These are phyloP conservation scores for Apis laboriosa DNA, from an alignment of 1,140 invertebrate species.

Conservation along the genomic window DNA sequence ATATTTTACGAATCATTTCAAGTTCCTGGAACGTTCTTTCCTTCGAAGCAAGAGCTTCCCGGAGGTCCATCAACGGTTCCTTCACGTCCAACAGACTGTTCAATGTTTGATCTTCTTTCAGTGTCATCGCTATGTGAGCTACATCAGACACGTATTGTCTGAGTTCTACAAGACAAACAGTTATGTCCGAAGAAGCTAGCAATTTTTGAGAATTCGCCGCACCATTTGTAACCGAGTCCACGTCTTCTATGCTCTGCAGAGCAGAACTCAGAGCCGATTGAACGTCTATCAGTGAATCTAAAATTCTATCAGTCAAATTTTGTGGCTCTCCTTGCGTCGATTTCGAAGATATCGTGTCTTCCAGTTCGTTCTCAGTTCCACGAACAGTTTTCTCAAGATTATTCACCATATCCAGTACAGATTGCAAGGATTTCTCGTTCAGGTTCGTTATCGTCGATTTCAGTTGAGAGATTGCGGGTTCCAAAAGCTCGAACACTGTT, in stretches of 20 bases:
- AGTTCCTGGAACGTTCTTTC: constrained; percentile 57
- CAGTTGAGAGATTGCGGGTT: constrained; percentile 36
- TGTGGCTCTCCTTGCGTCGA: constrained; percentile 45
- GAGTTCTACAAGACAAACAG: constrained; percentile 67
- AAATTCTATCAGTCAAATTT: constrained; percentile 68
- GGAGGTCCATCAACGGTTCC: constrained; percentile 69
- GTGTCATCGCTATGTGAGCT: constrained; percentile 71
- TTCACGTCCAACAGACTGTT: constrained; percentile 69
- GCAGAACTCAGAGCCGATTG: constrained; percentile 70
- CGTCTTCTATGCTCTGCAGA: constrained; percentile 66
- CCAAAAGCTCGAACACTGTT: constrained; percentile 35
- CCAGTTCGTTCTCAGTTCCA: not conserved
- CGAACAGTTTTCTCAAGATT: constrained; percentile 29
- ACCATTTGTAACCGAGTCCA: constrained; percentile 25
- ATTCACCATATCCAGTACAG: constrained; percentile 3
- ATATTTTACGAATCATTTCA: constrained; percentile 61
- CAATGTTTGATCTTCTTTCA: constrained; percentile 70
- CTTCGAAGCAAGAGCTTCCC: constrained; percentile 57
- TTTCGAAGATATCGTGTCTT: constrained; percentile 4
- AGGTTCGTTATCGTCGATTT: constrained; percentile 11
- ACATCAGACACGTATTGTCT: constrained; percentile 70
- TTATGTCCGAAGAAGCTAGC: constrained; percentile 49
- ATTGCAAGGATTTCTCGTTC: constrained; percentile 16
- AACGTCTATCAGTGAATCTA: constrained; percentile 74
- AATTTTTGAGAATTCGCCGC: constrained; percentile 15